Evolutionary conservation across 53 echinoderm and acorn worm species (phyloP).

Genomic region (Temnopleurus reevesii): DNA sequence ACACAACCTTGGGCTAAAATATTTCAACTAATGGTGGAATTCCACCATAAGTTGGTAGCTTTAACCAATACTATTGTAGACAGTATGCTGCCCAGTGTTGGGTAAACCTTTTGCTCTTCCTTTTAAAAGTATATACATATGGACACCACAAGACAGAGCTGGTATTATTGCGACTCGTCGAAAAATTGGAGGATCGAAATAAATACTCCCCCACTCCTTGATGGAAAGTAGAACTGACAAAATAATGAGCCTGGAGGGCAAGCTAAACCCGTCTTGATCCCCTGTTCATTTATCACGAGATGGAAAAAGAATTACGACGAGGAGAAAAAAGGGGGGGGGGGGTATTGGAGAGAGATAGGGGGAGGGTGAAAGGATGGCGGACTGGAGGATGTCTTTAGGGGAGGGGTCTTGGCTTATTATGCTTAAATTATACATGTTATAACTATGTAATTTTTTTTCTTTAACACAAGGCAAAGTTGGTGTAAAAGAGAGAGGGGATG

Average conservation of each 20-base stretch:
- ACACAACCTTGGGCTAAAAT: no score
- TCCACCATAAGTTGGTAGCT: no score
- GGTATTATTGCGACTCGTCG: neutral
- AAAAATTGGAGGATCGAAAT: constrained; percentile 8
- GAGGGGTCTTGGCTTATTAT: no score
- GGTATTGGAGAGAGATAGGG: neutral
- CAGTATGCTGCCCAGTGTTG: no score
- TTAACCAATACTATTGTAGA: no score
- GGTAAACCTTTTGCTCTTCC: no score
- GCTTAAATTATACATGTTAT: no score
- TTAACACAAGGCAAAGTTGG: no score
- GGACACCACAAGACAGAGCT: neutral
- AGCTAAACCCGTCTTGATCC: constrained; percentile 15
- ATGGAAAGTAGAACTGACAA: constrained; percentile 36
- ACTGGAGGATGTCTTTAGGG: neutral
- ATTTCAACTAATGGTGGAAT: no score
- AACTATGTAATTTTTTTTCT: no score
- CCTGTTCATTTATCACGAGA: constrained; percentile 24
- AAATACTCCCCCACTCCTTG: constrained; percentile 28
- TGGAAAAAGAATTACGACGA: neutral
- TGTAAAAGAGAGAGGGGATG: neutral
- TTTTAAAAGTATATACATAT: neutral
- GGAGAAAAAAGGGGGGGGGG: neutral
- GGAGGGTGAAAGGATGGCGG: no score
- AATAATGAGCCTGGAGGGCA: constrained; percentile 21